Evolutionary conservation across 2,113 vertebrate species (phyloP), one percentile per base, ranked within the genome.

Genomic region (Stigmatopora argus): DNA sequence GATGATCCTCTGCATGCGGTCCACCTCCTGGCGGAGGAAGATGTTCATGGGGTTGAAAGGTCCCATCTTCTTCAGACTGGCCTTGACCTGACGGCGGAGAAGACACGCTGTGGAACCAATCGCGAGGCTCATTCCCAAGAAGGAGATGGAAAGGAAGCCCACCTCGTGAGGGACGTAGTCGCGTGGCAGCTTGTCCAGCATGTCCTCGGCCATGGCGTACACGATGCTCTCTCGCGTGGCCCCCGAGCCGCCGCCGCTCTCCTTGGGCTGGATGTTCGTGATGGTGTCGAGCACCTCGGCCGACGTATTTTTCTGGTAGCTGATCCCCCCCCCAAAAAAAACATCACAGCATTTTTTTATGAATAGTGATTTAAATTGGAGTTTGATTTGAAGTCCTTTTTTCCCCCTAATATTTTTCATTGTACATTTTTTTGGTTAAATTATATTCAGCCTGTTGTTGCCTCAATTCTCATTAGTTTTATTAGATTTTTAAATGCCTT

Each of bases 241-340:
- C 31, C 77, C 82, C 19, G 69, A 71, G 38, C 74, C 79, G 7
- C 72, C 73, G 61, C 65, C 77, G 10, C 82, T 67, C 69, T 84
- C 77, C 45, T 81, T 84, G 15, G 82, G 79, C 72, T 81, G 82
- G 69, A 84, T 81, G 66, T 81, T 75, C 34, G 77, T 79, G 74
- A 84, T 73, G 26, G 72, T 81, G 65, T 77, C 70, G 0, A 84
- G 58, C 23, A 79, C 74, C 10, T 81, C 79, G 62, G 74, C 74
- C 35, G 76, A 79, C 51, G 74, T 79, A 60, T 78, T 84, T 12
- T 72, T 79, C 57, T 81, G 78, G 47, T 83, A 83, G 17, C 78
- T 83, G 52, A n/a, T 44, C 35, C 0, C 35, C 44, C 35, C 0
- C 35, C 57, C 23, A 67, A 15, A 47, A 41, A 69, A 51, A 5